Evolutionary conservation across 2,797 vertebrate species (phyloP).

Genomic region (Babyrousa celebensis): DNA sequence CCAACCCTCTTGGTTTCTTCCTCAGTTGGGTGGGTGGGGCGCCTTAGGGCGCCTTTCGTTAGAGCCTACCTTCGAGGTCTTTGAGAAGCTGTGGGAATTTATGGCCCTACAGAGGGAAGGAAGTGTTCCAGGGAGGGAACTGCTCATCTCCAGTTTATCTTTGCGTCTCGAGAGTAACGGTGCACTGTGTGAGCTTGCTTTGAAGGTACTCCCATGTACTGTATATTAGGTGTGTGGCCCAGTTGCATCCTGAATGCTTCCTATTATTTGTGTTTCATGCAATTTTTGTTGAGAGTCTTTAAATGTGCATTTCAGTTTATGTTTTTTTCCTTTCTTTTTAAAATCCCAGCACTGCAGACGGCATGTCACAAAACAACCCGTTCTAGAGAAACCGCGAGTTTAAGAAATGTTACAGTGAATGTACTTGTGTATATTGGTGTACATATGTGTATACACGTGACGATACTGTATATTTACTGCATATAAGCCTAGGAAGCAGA

Average conservation of each 20-base stretch:
- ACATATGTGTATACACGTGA: conserved; percentile 90
- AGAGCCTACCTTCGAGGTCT: not conserved
- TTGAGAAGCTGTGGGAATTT: not conserved
- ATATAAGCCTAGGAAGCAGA: conserved; percentile 80
- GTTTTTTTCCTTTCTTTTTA: conserved; percentile 78
- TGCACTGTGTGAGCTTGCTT: not conserved
- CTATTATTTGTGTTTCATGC: conserved; percentile 90
- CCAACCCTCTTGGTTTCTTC: not conserved
- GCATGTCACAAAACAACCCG: conserved; percentile 87
- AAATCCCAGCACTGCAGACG: conserved; percentile 85
- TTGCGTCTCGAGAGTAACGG: too few relatives aligned
- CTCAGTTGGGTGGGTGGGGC: not conserved
- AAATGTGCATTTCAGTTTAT: conserved; percentile 85
- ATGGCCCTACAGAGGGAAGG: not conserved
- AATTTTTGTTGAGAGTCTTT: conserved; percentile 90
- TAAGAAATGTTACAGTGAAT: conserved; percentile 87
- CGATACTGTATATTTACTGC: conserved; percentile 83
- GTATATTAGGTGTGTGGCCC: conserved; percentile 76
- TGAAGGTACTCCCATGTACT: conserved; percentile 67
- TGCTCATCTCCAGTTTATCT: not conserved
- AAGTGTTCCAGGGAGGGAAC: not conserved
- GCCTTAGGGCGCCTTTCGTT: accelerated
- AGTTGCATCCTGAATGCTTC: conserved; percentile 83
- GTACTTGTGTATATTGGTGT: conserved; percentile 91
- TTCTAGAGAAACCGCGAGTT: conserved; percentile 84